Conservation (phyloP, 2,888 invertebrate species). For the Dastarcus helophoroides region DNA sequence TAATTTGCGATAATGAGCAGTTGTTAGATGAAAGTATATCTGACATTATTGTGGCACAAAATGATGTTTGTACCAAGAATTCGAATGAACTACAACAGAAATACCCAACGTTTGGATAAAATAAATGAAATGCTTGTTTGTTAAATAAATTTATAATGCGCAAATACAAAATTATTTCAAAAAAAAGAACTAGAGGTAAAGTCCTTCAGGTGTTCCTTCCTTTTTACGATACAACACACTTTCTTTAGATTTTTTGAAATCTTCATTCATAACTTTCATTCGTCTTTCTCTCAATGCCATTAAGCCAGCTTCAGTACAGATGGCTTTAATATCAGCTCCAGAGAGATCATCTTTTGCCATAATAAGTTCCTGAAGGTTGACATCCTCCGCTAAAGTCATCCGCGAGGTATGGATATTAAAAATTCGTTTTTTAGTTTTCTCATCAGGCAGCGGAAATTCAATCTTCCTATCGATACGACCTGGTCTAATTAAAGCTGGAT, state of each 20-base stretch:
- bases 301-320: conserved; percentile 98
- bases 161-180: no score
- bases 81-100: no score
- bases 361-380: conserved; percentile 89
- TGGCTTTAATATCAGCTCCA: conserved; percentile 95
- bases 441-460: conserved; percentile 97
- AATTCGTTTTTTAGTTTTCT: conserved; percentile 93
- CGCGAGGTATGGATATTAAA: conserved; percentile 98
- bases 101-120: no score
- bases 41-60: neutral
- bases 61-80: neutral
- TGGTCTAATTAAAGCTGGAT: conserved; percentile 96
- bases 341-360: conserved; percentile 99
- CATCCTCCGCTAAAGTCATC: conserved; percentile 96
- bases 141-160: no score
- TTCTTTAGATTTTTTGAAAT: conserved; percentile 98
- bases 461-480: conserved; percentile 99
- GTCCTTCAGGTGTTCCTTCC: conserved; percentile 97
- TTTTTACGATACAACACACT: conserved; percentile 98
- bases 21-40: neutral
- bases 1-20: neutral
- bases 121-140: no score
- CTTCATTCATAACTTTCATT: conserved; percentile 99
- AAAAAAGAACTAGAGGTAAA: conserved; percentile 68
- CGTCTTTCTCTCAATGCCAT: conserved; percentile 95